Evolutionary conservation across 1,140 invertebrate species (phyloP), one percentile per base, ranked within the genome.

Genomic region (Zeugodacus cucurbitae): DNA sequence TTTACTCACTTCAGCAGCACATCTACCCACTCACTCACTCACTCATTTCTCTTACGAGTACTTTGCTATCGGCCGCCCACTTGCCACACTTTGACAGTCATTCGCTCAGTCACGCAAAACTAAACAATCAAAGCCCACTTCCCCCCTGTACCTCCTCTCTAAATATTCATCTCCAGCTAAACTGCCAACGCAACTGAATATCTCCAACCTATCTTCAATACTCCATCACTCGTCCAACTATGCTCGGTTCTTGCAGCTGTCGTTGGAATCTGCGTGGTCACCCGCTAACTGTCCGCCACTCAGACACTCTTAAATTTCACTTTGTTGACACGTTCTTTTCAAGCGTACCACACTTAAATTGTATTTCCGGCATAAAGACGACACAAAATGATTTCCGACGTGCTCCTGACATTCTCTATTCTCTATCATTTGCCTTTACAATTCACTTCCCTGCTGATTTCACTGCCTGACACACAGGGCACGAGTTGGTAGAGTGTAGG

Each of bases 321-420:
- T 82, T 82, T 82, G 41, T 48, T 34, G 74, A 82, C 74, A 82
- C 74, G 74, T 82, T 82, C 74, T 82, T 48, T 48, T 82, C 41
- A 82, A 82, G 74, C 74, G 74, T 26, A 82, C 74, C 74, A 82
- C 74, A 82, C 74, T 82, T 82, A 82, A 82, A 82, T 82, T 82
- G 74, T 82, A 34, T 82, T 82, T 82, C 74, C 74, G 74, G 74
- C 74, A 48, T 48, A 48, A 82, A 82, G 74, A 82, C 74, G 74
- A 82, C 74, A 82, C 74, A 82, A 82, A 78, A 82, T 82, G 74
- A 82, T 82, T 82, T 82, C 74, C 74, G 74, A 82, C 74, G 74
- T 82, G 74, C 74, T 82, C n/a, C 41, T 82, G 74, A 82, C 74
- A 82, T 54, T 10, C 37, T 48, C 34, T 41, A 82, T 82, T 48